Evolutionary conservation across 1,140 invertebrate genomes (phyloP).

Genomic region (Lycorma delicatula): DNA sequence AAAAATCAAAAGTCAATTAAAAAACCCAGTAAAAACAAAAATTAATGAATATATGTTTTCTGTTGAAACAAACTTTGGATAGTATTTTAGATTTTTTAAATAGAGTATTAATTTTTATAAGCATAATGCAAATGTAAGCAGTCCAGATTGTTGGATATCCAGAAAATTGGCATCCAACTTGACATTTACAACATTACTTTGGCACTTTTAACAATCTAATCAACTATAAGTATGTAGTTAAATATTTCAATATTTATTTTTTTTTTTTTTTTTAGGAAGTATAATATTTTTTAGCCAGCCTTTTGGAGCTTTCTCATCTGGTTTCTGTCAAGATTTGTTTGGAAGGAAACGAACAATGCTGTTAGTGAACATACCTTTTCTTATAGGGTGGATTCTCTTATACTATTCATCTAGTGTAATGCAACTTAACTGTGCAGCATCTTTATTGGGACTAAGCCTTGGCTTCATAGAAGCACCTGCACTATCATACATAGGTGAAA

Average conservation of each 20-base stretch:
- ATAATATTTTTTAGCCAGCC: slow-evolving; percentile 22
- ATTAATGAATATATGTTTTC: no score
- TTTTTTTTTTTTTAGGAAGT: slow-evolving; percentile 20
- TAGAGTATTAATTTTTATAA: no score
- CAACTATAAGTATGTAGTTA: no score
- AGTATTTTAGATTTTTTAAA: no score
- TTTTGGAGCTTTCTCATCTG: slow-evolving; percentile 19
- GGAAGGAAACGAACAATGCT: slow-evolving; percentile 25
- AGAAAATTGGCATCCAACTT: no score
- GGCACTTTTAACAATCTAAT: no score
- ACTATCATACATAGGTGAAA: slow-evolving; percentile 43
- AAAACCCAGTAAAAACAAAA: no score
- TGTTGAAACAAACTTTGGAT: no score
- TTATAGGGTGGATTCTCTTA: slow-evolving; percentile 21
- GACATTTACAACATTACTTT: no score
- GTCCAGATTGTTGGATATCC: no score
- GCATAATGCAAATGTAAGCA: no score
- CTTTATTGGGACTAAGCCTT: slow-evolving; percentile 32
- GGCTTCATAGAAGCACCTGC: slow-evolving; percentile 43
- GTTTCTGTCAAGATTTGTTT: slow-evolving; percentile 18
- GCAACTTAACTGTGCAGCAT: slow-evolving; percentile 14
- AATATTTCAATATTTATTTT: background rate
- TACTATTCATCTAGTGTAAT: slow-evolving; percentile 16
- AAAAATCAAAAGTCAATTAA: no score
- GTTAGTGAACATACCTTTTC: slow-evolving; percentile 21